Evolutionary conservation across 1,140 invertebrate genomes (phyloP).

Genomic region (Chlorops oryzae): DNA sequence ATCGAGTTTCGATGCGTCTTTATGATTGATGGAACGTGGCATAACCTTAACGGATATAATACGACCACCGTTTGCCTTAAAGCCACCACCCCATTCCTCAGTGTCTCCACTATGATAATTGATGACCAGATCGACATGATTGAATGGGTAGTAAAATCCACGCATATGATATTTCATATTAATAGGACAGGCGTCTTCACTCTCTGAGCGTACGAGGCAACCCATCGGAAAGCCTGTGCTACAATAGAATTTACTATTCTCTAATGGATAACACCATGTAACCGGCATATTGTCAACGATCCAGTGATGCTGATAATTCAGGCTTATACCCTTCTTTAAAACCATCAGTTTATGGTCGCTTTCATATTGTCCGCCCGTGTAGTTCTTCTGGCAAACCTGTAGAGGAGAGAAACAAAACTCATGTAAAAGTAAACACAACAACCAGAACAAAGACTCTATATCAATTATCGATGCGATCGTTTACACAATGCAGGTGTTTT

Average conservation of each 20-base stretch:
- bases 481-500: no score
- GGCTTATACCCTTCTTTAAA: slow-evolving; percentile 83
- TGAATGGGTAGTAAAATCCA: slow-evolving; percentile 87
- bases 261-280: slow-evolving; percentile 84
- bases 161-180: slow-evolving; percentile 53
- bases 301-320: slow-evolving; percentile 99
- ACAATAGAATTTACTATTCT: slow-evolving; percentile 75
- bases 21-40: slow-evolving; percentile 73
- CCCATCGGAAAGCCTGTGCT: slow-evolving; percentile 96
- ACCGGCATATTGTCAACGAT: slow-evolving; percentile 97
- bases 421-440: not conserved
- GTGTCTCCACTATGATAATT: slow-evolving; percentile 82
- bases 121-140: slow-evolving; percentile 91
- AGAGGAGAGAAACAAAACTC: not conserved
- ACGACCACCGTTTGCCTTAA: slow-evolving; percentile 74
- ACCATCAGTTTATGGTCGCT: slow-evolving; percentile 68
- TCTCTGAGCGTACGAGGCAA: slow-evolving; percentile 63
- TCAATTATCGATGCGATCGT: no score
- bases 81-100: slow-evolving; percentile 77
- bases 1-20: slow-evolving; percentile 46
- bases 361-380: slow-evolving; percentile 59
- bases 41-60: slow-evolving; percentile 77
- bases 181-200: slow-evolving; percentile 45
- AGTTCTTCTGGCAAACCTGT: slow-evolving; percentile 61
- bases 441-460: no score